Conservation (phyloP, 2,113 vertebrate species). For the Aptenodytes patagonicus region DNA sequence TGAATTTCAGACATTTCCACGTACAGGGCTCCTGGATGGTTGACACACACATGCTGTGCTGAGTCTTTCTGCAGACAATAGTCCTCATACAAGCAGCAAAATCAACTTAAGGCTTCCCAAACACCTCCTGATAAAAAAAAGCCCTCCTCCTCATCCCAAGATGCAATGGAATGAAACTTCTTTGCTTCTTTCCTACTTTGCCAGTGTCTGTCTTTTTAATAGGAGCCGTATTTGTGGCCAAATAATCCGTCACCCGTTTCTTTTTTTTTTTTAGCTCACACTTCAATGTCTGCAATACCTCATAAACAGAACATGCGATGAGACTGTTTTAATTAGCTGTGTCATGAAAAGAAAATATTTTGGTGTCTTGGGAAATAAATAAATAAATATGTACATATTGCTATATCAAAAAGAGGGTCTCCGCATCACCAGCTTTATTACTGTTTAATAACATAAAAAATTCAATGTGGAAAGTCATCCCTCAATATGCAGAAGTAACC, state of each 20-base stretch:
- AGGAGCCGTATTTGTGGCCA: not conserved
- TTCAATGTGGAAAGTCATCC: not conserved
- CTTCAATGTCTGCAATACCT: not conserved
- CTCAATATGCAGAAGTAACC: not conserved
- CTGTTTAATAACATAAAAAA: not conserved
- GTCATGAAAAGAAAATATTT: not conserved
- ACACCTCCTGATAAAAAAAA: not conserved
- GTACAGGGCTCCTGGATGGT: accelerated
- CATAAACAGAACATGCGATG: not conserved
- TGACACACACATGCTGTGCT: not conserved
- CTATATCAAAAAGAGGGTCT: not conserved
- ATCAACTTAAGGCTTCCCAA: not conserved
- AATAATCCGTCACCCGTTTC: not conserved
- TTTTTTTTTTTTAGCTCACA: not conserved
- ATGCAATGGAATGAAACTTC: not conserved
- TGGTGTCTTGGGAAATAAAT: not conserved
- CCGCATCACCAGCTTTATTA: not conserved
- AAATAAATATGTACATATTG: not conserved
- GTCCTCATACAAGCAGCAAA: not conserved
- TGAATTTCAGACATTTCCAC: not conserved
- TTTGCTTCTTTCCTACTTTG: not conserved
- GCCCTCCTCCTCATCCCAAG: not conserved
- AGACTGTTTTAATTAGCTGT: constrained; percentile 24
- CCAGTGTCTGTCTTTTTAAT: not conserved
- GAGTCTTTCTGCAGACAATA: not conserved